Evolutionary conservation across 1,140 invertebrate genomes (phyloP).

Genomic region (Megathymus violae): DNA sequence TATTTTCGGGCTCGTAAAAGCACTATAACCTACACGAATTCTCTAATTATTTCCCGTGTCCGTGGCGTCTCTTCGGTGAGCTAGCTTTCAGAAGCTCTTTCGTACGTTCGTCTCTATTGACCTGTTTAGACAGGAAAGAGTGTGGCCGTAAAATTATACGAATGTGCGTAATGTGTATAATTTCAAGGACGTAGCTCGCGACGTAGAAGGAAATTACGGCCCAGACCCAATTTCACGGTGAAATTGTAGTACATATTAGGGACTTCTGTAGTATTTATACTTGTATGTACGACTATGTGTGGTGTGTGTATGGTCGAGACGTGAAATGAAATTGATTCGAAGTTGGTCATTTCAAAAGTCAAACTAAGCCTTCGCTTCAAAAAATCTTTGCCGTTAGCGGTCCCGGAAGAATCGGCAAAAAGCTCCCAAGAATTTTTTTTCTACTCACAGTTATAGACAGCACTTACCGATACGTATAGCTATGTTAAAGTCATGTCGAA

Average conservation of each 20-base stretch:
- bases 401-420: too few species aligned
- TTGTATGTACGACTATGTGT: too few species aligned
- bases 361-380: too few species aligned
- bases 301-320: too few species aligned
- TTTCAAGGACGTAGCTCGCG: not conserved
- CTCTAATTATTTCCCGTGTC: conserved; percentile 31
- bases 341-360: too few species aligned
- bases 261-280: not conserved
- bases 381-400: too few species aligned
- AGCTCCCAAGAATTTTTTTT: too few species aligned
- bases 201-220: conserved; percentile 10
- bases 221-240: conserved; percentile 6
- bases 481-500: too few species aligned
- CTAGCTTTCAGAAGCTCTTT: conserved; percentile 4
- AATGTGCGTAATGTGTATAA: conserved; percentile 31
- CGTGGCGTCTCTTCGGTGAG: not conserved
- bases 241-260: conserved; percentile 9
- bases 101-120: conserved; percentile 4
- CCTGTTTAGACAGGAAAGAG: conserved; percentile 12
- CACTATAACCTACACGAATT: conserved; percentile 32
- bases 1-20: conserved; percentile 30
- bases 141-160: conserved; percentile 21
- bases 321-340: too few species aligned
- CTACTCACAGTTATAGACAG: too few species aligned
- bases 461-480: too few species aligned